Evolutionary conservation across 2,797 vertebrate species (phyloP).

Genomic region (Masticophis lateralis): DNA sequence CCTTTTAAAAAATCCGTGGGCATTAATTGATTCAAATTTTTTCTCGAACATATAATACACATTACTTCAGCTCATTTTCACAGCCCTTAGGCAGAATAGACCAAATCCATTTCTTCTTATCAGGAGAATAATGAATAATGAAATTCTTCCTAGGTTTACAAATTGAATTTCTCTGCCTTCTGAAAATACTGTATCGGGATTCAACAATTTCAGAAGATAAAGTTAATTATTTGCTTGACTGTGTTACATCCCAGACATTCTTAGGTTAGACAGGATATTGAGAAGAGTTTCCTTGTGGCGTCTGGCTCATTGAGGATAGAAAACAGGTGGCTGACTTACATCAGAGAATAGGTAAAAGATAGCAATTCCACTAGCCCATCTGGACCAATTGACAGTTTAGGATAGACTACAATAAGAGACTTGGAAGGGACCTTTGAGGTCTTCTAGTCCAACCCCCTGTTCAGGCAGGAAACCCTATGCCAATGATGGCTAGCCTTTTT

Average conservation of each 20-base stretch:
- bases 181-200: neutral
- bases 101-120: neutral
- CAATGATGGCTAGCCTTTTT: no score
- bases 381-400: no score
- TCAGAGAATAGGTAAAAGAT: neutral
- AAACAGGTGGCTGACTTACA: neutral
- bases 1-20: no score
- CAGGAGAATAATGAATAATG: neutral
- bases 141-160: neutral
- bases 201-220: neutral
- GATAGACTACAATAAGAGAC: no score
- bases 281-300: neutral
- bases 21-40: no score
- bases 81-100: neutral
- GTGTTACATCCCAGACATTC: neutral
- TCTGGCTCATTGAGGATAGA: neutral
- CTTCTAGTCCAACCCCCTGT: no score
- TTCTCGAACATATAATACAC: neutral
- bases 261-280: neutral
- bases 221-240: neutral
- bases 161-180: neutral
- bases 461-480: no score
- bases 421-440: no score
- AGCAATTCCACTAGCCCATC: neutral
- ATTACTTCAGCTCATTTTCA: neutral